These are phyloP conservation scores for Micrastur ruficollis DNA, from an alignment of 2,797 vertebrate genomes.

Conservation along the genomic window DNA sequence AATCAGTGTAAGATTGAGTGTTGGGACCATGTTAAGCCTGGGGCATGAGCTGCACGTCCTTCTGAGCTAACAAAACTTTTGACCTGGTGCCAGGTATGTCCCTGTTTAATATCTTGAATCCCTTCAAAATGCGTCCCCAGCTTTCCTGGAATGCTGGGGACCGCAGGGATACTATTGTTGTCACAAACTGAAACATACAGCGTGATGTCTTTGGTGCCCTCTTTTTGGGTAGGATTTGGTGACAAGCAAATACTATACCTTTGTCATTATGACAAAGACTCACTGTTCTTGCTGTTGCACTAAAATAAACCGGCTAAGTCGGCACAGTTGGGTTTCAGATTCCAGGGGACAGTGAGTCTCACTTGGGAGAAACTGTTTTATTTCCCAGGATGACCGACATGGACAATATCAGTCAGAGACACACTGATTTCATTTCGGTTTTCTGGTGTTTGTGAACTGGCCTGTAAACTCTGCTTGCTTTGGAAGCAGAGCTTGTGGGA, in stretches of 20 bases:
- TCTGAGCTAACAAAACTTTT: neutral
- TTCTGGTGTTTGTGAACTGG: neutral
- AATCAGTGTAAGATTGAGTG: neutral
- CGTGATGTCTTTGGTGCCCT: neutral
- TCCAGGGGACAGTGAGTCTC: conserved; percentile 3
- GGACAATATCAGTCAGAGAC: neutral
- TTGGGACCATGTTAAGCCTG: neutral
- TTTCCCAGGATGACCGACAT: neutral
- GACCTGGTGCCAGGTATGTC: neutral
- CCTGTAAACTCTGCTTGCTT: neutral
- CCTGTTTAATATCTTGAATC: neutral
- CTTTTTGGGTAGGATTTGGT: conserved; percentile 33
- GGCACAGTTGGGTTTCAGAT: neutral
- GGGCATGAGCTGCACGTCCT: fast-evolving
- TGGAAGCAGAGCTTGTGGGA: neutral
- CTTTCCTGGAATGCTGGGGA: neutral
- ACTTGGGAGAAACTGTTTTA: neutral
- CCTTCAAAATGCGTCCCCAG: neutral
- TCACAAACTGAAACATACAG: neutral
- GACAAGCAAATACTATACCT: conserved; percentile 36
- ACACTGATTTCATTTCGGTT: neutral
- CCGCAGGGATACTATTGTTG: neutral
- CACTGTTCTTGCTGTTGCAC: neutral
- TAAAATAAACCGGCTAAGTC: neutral
- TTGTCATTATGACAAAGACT: conserved; percentile 25